These are phyloP conservation scores for Neodon shergylaensis DNA, from an alignment of 2,113 vertebrate species.

Conservation along the genomic window DNA sequence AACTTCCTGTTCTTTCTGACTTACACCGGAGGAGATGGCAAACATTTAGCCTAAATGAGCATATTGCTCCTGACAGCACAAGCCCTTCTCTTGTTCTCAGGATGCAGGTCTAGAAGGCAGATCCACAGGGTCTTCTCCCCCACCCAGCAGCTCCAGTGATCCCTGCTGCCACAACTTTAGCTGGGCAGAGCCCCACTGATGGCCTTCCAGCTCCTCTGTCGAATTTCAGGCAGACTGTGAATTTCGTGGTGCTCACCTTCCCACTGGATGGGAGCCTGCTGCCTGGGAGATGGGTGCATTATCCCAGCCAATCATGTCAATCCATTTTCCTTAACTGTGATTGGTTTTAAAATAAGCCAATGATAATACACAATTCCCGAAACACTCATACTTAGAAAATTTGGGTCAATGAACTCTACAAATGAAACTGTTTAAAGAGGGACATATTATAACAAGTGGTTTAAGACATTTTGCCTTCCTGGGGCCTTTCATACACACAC, in stretches of 20 bases:
- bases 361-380: neutral
- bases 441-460: neutral
- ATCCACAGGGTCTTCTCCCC: neutral
- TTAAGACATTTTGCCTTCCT: neutral
- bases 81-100: constrained; percentile 7
- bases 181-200: neutral
- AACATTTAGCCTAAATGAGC: constrained; percentile 32
- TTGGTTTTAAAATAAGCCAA: neutral
- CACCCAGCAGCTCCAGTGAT: neutral
- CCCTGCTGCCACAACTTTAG: neutral
- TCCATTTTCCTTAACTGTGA: neutral
- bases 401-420: neutral
- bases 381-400: neutral
- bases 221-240: neutral
- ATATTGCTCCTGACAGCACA: neutral
- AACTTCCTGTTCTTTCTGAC: neutral
- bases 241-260: neutral
- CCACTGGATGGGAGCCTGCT: neutral
- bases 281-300: neutral
- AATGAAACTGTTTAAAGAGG: neutral
- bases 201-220: neutral
- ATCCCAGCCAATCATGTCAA: neutral
- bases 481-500: neutral
- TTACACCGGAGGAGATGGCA: neutral
- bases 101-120: neutral